These are phyloP conservation scores for Camelus bactrianus DNA, from an alignment of 2,113 vertebrate species.

Conservation along the genomic window DNA sequence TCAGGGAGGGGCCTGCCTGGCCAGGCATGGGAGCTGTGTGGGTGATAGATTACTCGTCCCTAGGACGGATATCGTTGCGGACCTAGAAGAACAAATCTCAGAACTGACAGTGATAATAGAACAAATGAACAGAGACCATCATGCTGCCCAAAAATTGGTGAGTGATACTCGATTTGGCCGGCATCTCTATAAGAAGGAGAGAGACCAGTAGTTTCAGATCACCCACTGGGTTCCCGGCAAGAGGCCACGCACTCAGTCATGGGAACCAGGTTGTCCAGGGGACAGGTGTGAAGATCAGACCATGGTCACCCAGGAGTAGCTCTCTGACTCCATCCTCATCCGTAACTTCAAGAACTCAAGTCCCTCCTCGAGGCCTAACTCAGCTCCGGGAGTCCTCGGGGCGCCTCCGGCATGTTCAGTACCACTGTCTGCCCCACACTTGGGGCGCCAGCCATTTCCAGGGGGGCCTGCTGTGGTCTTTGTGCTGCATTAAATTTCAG, in stretches of 20 bases:
- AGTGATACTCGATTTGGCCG: conserved; percentile 25
- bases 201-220: background rate
- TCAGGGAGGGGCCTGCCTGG: background rate
- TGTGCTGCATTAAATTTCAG: background rate
- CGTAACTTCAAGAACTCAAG: background rate
- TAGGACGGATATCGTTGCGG: conserved; percentile 79
- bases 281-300: background rate
- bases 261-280: background rate
- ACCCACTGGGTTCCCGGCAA: background rate
- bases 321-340: background rate
- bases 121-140: conserved; percentile 84
- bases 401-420: background rate
- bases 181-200: background rate
- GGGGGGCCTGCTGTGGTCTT: background rate
- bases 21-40: background rate
- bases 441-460: background rate
- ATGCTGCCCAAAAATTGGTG: conserved; percentile 75
- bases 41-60: background rate
- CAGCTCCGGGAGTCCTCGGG: background rate
- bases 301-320: background rate
- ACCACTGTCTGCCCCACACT: background rate
- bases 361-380: background rate
- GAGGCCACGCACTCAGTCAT: background rate
- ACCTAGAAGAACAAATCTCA: conserved; percentile 85
- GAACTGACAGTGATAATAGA: conserved; percentile 83